Evolutionary conservation across 2,113 vertebrate genomes (phyloP).

Genomic region (Poeciliopsis occidentalis): DNA sequence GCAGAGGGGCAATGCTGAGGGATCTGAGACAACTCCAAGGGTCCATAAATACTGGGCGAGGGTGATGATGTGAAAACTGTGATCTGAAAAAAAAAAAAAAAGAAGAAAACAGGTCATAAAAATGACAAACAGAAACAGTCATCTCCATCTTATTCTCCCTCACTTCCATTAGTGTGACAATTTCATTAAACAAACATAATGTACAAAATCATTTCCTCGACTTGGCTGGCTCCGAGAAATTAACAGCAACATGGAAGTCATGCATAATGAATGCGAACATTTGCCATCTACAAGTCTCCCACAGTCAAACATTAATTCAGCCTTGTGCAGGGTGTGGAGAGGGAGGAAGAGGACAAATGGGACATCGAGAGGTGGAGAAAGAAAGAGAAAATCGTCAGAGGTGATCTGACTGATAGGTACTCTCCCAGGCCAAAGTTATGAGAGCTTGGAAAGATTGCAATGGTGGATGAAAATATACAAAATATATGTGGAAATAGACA

Average conservation of each 20-base stretch:
- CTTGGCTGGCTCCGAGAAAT: constrained; percentile 78
- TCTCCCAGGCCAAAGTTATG: constrained; percentile 9
- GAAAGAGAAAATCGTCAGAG: constrained; percentile 55
- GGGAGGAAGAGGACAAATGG: constrained; percentile 60
- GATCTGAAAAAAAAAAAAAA: constrained; percentile 37
- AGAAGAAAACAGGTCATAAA: constrained; percentile 63
- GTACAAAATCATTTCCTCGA: constrained; percentile 80
- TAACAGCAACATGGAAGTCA: constrained; percentile 80
- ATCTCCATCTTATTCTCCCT: constrained; percentile 74
- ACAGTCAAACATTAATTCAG: constrained; percentile 78
- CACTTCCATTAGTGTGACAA: constrained; percentile 79
- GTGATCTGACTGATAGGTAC: constrained; percentile 34
- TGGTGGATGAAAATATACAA: constrained; percentile 16
- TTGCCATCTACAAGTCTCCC: constrained; percentile 77
- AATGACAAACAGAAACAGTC: constrained; percentile 75
- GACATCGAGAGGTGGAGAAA: constrained; percentile 52
- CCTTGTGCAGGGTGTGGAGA: constrained; percentile 60
- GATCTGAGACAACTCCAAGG: constrained; percentile 29
- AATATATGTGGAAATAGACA: neutral
- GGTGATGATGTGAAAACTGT: constrained; percentile 54
- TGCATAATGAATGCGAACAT: constrained; percentile 81
- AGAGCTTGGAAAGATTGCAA: constrained; percentile 1
- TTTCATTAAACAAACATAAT: constrained; percentile 82
- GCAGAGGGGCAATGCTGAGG: constrained; percentile 28
- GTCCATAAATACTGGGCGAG: constrained; percentile 51